Percentiles rank a stretch among this genome's conserved stretches.
Evolutionary conservation across 1,140 invertebrate genomes (phyloP).

Genomic region (Anadara kagoshimensis): DNA sequence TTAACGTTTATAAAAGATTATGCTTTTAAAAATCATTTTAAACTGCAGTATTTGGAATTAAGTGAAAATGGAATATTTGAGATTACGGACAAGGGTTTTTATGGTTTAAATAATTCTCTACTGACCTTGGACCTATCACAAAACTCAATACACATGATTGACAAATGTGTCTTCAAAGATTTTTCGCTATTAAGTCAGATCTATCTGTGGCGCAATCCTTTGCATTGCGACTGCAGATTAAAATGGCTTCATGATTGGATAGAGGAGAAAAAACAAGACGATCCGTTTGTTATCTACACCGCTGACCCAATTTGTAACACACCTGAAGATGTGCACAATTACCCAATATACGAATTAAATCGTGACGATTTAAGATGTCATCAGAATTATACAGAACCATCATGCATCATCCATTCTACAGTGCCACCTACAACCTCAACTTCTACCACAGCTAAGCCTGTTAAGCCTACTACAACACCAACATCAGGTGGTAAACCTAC

Average conservation of each 20-base stretch:
- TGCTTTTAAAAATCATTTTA: constrained; percentile 40
- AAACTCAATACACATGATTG: constrained; percentile 50
- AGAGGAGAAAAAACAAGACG: neutral
- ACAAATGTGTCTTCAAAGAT: constrained; percentile 54
- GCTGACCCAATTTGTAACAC: constrained; percentile 9
- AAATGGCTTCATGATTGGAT: constrained; percentile 53
- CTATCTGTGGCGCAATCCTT: constrained; percentile 45
- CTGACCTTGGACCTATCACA: constrained; percentile 39
- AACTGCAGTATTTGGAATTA: constrained; percentile 45
- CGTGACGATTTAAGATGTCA: too few relatives aligned
- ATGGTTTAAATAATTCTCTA: constrained; percentile 48
- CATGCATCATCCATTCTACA: too few relatives aligned
- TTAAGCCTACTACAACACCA: too few relatives aligned
- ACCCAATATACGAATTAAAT: too few relatives aligned
- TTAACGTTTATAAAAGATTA: constrained; percentile 46
- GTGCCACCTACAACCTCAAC: too few relatives aligned
- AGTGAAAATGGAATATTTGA: constrained; percentile 43
- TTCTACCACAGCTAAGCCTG: too few relatives aligned
- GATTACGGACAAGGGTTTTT: constrained; percentile 40
- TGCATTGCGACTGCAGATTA: constrained; percentile 55
- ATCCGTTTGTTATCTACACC: neutral
- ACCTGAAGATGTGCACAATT: constrained; percentile 15
- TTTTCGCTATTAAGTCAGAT: constrained; percentile 43
- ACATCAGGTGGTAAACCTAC: too few relatives aligned
- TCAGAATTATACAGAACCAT: too few relatives aligned